Conservation (phyloP, 2,113 vertebrate species). For the Parus major region DNA sequence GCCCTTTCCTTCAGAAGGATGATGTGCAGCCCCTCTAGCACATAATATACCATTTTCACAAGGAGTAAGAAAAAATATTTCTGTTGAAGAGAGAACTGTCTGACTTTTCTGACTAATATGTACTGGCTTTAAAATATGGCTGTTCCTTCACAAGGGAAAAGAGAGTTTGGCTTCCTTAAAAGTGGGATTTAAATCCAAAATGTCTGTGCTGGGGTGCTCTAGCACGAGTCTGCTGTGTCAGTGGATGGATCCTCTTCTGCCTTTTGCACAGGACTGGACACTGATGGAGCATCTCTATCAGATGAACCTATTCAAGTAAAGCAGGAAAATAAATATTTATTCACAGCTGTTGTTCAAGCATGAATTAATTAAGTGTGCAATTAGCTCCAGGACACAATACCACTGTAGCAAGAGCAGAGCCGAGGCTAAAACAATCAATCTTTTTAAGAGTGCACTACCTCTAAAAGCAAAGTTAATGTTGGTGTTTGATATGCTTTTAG, state of each 20-base stretch:
- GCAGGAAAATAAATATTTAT: neutral
- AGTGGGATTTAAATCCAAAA: neutral
- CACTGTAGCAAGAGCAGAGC: neutral
- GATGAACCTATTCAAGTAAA: neutral
- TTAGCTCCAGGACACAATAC: neutral
- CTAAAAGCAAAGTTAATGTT: neutral
- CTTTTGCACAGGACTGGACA: neutral
- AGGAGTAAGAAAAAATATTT: neutral
- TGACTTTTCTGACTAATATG: neutral
- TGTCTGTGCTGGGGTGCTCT: neutral
- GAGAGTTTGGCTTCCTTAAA: rapidly evolving
- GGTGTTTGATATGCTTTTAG: neutral
- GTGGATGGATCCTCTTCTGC: neutral
- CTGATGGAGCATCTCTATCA: neutral
- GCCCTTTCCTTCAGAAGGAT: neutral
- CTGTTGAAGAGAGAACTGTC: neutral
- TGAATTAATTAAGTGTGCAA: neutral
- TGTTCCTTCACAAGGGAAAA: rapidly evolving
- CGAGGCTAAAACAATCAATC: neutral
- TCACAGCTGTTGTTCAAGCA: neutral
- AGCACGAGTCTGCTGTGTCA: neutral
- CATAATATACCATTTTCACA: neutral
- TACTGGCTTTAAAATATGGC: neutral
- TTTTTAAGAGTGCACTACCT: neutral
- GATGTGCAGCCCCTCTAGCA: neutral